Percentiles rank a stretch among this genome's conserved stretches.
These are phyloP conservation scores for Tapera naevia DNA, from an alignment of 2,797 vertebrate species.

Conservation along the genomic window DNA sequence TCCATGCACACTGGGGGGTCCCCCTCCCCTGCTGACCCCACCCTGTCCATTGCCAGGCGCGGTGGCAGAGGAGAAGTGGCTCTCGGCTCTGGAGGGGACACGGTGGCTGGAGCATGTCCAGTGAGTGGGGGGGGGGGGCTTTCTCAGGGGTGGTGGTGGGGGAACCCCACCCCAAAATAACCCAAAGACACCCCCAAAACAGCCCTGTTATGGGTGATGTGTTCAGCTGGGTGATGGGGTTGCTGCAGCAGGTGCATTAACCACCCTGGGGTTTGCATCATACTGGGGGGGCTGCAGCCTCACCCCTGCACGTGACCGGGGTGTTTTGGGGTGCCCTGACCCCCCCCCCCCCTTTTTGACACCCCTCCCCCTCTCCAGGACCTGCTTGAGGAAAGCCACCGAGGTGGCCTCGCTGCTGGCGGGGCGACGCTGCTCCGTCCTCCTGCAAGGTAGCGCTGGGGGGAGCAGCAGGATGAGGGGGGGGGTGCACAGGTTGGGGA, in stretches of 20 bases:
- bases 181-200: too few species aligned
- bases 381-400: constrained; percentile 87
- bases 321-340: background rate
- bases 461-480: fast-evolving
- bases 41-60: background rate
- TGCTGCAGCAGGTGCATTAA: background rate
- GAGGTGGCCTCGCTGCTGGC: constrained; percentile 87
- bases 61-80: constrained; percentile 90
- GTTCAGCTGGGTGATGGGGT: background rate
- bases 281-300: too few species aligned
- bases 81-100: constrained; percentile 89
- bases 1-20: too few species aligned
- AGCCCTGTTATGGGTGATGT: too few species aligned
- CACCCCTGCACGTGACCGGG: fast-evolving
- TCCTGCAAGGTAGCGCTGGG: constrained; percentile 87
- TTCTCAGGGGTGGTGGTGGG: background rate
- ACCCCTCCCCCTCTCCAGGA: constrained; percentile 70
- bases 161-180: background rate
- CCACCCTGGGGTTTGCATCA: background rate
- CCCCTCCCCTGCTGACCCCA: background rate
- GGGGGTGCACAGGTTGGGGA: fast-evolving
- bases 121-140: constrained; percentile 84
- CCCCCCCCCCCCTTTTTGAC: fast-evolving
- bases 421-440: constrained; percentile 84
- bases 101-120: constrained; percentile 90